Base-by-base conservation (phyloP, 2,888 invertebrate species). In the Tetanocera ferruginea region DNA sequence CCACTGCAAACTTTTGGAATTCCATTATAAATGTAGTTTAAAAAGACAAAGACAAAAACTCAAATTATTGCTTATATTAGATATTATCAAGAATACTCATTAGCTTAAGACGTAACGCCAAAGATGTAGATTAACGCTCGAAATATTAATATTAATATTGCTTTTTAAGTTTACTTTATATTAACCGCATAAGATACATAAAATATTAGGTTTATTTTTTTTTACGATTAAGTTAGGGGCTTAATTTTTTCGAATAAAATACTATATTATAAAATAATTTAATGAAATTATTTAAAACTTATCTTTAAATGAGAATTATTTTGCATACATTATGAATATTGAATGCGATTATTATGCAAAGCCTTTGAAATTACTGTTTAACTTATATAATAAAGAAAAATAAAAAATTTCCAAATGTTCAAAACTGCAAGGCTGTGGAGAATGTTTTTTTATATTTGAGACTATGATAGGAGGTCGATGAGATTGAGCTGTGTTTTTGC, bases 71-170 rank as follows among this genome's bases (percentile, higher is more conserved):
- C 72, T 31, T 19, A 11, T 60, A 11, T 60, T 37, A 73, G 49
- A 73, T 31, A 31, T 51, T 62, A 62, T 28, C 25, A 23, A 49
- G 5, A 74, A 74, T 74, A 74, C 64, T 74, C 74, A 64, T 51
- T 51, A 43, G 52, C 28, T 34, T 64, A 74, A 74, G 74, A 23
- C 43, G 49, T 34, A 74, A 74, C 64, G 74, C 74, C 74, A 74
- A 74, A 74, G 74, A 74, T 74, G 66, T 74, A 74, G 55, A 73
- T 49, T 73, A 73, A 31, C 34, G 55, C 71, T 67, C 37, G 67
- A 67, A 69, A 25, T 69, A 69, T 25, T 11, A 14, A 60, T 28
- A 60, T 5, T 6, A 60, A 60, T 60, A 60, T 14, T 60, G 60
- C 60, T 60, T 60, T 60, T 37, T 43, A 43, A 43, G 43, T 11